Percentiles rank a stretch among this genome's conserved stretches.
Evolutionary conservation across 1,140 invertebrate genomes (phyloP).

Genomic region (Drosophila biarmipes): DNA sequence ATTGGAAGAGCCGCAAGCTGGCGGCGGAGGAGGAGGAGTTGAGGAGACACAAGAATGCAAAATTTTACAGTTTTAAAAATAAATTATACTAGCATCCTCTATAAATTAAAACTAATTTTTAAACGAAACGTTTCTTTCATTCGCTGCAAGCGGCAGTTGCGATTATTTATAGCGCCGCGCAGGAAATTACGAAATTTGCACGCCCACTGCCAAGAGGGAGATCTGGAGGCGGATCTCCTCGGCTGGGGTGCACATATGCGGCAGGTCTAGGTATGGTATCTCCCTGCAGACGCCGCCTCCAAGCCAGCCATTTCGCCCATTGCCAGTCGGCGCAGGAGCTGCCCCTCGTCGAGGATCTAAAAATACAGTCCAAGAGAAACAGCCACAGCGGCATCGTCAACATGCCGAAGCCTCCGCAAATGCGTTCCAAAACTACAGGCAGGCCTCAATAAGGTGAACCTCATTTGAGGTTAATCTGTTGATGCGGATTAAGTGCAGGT

Average conservation of each 20-base stretch:
- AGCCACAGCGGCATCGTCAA: conserved; percentile 21
- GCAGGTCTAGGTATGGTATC: not conserved
- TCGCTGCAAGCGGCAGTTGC: conserved; percentile 5
- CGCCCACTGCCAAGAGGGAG: conserved; percentile 35
- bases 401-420: conserved; percentile 47
- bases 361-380: conserved; percentile 54
- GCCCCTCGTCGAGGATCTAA: conserved; percentile 57
- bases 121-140: conserved; percentile 31
- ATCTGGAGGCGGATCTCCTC: conserved; percentile 8
- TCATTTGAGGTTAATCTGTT: too few species aligned
- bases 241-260: not conserved
- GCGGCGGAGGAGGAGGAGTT: conserved; percentile 63
- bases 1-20: conserved; percentile 62
- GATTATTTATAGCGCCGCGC: conserved; percentile 51
- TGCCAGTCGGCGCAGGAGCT: conserved; percentile 30
- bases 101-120: conserved; percentile 65
- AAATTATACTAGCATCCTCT: conserved; percentile 72
- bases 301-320: conserved; percentile 59
- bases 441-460: not conserved
- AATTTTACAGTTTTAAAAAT: conserved; percentile 75
- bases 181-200: conserved; percentile 71
- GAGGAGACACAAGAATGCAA: conserved; percentile 67
- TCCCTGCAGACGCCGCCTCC: conserved; percentile 29
- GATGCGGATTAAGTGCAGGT: too few species aligned
- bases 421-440: conserved; percentile 47